These are phyloP conservation scores for Epinephelus malabaricus DNA, from an alignment of 2,797 vertebrate species.

Conservation along the genomic window DNA sequence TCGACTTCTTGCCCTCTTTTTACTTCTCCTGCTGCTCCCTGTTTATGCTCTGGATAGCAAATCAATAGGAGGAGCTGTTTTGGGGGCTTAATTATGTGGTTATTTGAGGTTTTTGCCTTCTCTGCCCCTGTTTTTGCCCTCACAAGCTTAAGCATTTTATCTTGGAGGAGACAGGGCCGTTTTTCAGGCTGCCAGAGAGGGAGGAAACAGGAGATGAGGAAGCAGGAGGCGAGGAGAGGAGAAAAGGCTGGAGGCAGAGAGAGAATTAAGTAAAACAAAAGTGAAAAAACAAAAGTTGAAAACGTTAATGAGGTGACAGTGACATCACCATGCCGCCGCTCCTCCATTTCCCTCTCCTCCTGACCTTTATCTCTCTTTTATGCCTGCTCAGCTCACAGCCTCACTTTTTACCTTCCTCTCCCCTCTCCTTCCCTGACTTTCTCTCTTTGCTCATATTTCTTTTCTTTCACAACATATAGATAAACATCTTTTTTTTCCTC, in stretches of 20 bases:
- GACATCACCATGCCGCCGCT: slow-evolving; percentile 50
- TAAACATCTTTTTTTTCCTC: slow-evolving; percentile 38
- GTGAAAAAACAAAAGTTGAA: slow-evolving; percentile 40
- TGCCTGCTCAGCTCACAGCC: slow-evolving; percentile 64
- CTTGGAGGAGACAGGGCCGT: slow-evolving; percentile 43
- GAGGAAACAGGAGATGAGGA: neutral
- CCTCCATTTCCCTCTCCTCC: slow-evolving; percentile 43
- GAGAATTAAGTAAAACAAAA: slow-evolving; percentile 43
- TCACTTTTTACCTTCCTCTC: slow-evolving; percentile 36
- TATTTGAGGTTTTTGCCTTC: slow-evolving; percentile 68
- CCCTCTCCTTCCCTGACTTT: slow-evolving; percentile 16
- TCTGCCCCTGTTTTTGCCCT: slow-evolving; percentile 50
- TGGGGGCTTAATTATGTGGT: slow-evolving; percentile 71
- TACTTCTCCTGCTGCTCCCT: slow-evolving; percentile 26
- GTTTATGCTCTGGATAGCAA: slow-evolving; percentile 68
- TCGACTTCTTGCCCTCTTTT: slow-evolving; percentile 41
- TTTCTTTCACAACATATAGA: slow-evolving; percentile 54
- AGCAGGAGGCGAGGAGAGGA: neutral
- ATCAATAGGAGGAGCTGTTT: slow-evolving; percentile 74
- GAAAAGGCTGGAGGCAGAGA: neutral
- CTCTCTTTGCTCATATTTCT: slow-evolving; percentile 47
- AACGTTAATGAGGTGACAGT: slow-evolving; percentile 72
- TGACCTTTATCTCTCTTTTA: slow-evolving; percentile 68
- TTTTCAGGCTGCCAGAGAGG: slow-evolving; percentile 38
- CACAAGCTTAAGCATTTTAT: slow-evolving; percentile 51